These are phyloP conservation scores for Acomys russatus DNA, from an alignment of 2,797 vertebrate species.

Conservation along the genomic window DNA sequence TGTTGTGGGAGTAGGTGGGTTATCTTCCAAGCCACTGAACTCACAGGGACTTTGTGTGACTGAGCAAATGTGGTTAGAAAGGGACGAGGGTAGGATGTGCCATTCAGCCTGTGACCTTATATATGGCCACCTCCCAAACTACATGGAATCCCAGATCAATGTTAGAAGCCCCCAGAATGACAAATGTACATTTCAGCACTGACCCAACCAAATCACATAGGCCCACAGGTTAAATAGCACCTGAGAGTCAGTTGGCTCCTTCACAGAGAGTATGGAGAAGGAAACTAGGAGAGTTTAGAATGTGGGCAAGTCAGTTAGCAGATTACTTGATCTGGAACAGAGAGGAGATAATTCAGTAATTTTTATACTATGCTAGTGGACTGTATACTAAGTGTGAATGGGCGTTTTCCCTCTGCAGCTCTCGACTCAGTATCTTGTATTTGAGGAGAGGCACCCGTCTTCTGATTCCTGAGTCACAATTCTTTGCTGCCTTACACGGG, in stretches of 20 bases:
- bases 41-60: background rate
- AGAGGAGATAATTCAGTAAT: slow-evolving; percentile 34
- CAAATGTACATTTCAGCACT: background rate
- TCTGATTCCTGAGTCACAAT: background rate
- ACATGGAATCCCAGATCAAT: background rate
- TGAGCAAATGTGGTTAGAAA: background rate
- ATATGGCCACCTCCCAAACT: background rate
- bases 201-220: background rate
- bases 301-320: background rate
- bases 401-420: background rate
- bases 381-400: background rate
- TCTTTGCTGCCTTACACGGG: background rate
- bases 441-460: background rate
- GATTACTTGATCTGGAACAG: slow-evolving; percentile 10
- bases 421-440: background rate
- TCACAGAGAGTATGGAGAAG: background rate
- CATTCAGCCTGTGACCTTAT: background rate
- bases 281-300: background rate
- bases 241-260: background rate
- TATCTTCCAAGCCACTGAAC: background rate
- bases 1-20: background rate
- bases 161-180: background rate
- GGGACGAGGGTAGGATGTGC: background rate
- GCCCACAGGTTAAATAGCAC: slow-evolving; percentile 4
- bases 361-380: background rate